A percentile compares a stretch with the other conserved stretches of the same genome.
Evolutionary conservation across 2,113 vertebrate species (phyloP).

Genomic region (Aleadryas rufinucha): DNA sequence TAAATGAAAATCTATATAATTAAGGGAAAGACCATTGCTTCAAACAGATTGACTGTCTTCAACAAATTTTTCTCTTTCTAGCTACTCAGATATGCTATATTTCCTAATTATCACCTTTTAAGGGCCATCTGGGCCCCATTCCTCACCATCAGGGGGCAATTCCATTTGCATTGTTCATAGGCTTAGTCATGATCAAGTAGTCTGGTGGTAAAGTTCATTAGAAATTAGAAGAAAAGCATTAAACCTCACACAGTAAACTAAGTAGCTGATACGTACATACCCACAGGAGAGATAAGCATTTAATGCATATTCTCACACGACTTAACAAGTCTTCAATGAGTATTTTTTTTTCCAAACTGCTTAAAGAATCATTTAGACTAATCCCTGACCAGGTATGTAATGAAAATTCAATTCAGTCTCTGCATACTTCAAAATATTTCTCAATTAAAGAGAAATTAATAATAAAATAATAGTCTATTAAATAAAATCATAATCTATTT

Average conservation of each 20-base stretch:
- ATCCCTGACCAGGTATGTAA: conserved; percentile 59
- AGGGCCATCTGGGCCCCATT: conserved; percentile 99
- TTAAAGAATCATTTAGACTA: conserved; percentile 63
- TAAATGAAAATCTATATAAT: conserved; percentile 79
- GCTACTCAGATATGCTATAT: conserved; percentile 88
- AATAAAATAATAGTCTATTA: conserved; percentile 28
- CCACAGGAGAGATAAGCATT: conserved; percentile 63
- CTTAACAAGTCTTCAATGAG: conserved; percentile 62
- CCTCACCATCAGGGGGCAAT: conserved; percentile 97
- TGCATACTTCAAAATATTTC: conserved; percentile 51
- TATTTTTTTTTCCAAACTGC: conserved; percentile 25
- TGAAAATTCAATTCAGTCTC: conserved; percentile 58
- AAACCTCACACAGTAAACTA: conserved; percentile 77
- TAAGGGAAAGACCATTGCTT: conserved; percentile 76
- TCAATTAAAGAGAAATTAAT: conserved; percentile 54
- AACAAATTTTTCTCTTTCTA: conserved; percentile 82
- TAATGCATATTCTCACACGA: conserved; percentile 61
- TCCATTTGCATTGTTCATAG: conserved; percentile 98
- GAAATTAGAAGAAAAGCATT: conserved; percentile 81
- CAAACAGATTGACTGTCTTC: conserved; percentile 84
- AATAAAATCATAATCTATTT: conserved; percentile 29
- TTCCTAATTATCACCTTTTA: conserved; percentile 99
- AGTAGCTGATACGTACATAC: conserved; percentile 72
- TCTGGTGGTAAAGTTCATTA: conserved; percentile 96
- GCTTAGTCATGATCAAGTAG: conserved; percentile 96